phyloP scores from a whole-genome alignment of 2,888 invertebrate species.

The Steromphala cineraria region DNA sequence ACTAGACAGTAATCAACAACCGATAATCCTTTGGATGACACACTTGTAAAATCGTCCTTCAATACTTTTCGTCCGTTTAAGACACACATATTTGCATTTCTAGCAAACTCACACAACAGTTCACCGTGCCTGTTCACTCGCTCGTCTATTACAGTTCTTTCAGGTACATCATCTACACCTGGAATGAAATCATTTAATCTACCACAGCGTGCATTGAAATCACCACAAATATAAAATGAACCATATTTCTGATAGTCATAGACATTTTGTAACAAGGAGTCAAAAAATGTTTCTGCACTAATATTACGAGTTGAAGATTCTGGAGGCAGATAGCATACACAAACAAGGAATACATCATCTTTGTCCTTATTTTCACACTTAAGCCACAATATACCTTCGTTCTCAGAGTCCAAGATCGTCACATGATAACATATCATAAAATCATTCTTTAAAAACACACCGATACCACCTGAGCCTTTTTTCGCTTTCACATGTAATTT shows the following conservation, averaged over 20 bases:
- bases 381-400: slow-evolving; percentile 26
- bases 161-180: not conserved
- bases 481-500: not conserved
- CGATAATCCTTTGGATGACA: slow-evolving; percentile 1
- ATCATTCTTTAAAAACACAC: not conserved
- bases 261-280: not conserved
- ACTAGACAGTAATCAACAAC: slow-evolving; percentile 20
- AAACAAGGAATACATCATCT: not conserved
- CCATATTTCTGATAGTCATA: not conserved
- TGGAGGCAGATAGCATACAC: slow-evolving; percentile 30
- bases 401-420: not conserved
- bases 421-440: not conserved
- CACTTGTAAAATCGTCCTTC: slow-evolving; percentile 17
- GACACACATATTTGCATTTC: not conserved
- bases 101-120: slow-evolving; percentile 10
- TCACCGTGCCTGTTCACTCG: slow-evolving; percentile 12
- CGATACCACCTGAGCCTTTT: slow-evolving; percentile 17
- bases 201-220: slow-evolving; percentile 14
- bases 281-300: slow-evolving; percentile 16
- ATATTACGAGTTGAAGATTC: slow-evolving; percentile 17
- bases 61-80: slow-evolving; percentile 22
- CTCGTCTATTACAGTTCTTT: not conserved
- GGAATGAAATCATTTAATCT: too few relatives aligned
- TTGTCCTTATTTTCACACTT: not conserved
- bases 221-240: not conserved